phyloP scores from a whole-genome alignment of 1,140 invertebrate genomes.

The Lithobius niger region DNA sequence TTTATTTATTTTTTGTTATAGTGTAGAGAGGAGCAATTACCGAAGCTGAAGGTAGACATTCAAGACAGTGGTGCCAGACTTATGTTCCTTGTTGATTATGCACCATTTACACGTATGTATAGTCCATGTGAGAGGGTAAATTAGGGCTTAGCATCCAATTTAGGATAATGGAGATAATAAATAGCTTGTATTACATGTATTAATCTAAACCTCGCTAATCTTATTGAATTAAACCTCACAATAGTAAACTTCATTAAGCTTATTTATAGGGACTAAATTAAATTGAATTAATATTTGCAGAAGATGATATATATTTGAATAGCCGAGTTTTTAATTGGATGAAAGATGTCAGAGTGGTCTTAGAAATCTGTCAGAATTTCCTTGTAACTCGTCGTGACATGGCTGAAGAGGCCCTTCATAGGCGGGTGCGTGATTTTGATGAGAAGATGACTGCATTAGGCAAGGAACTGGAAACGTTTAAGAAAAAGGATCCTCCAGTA shows the following conservation, averaged over 20 bases:
- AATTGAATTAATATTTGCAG: too few species aligned
- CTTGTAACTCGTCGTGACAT: constrained; percentile 55
- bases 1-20: neutral
- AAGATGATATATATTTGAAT: constrained; percentile 69
- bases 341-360: constrained; percentile 68
- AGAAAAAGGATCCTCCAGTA: constrained; percentile 65
- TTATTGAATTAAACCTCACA: too few species aligned
- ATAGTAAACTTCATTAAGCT: too few species aligned
- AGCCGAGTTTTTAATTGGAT: constrained; percentile 76
- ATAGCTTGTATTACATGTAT: too few species aligned
- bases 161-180: too few species aligned
- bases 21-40: neutral
- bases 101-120: constrained; percentile 48
- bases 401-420: constrained; percentile 47
- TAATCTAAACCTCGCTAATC: too few species aligned
- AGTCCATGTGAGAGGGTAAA: too few species aligned
- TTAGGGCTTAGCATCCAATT: too few species aligned
- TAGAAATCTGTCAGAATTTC: constrained; percentile 57
- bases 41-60: constrained; percentile 56
- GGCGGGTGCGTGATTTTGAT: constrained; percentile 47
- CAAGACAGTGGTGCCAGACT: constrained; percentile 39
- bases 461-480: constrained; percentile 61
- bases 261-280: too few species aligned
- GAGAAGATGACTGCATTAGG: constrained; percentile 52
- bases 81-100: constrained; percentile 61